Evolutionary conservation across 2,888 invertebrate species (phyloP).

Genomic region (Acanthosepion pharaonis): DNA sequence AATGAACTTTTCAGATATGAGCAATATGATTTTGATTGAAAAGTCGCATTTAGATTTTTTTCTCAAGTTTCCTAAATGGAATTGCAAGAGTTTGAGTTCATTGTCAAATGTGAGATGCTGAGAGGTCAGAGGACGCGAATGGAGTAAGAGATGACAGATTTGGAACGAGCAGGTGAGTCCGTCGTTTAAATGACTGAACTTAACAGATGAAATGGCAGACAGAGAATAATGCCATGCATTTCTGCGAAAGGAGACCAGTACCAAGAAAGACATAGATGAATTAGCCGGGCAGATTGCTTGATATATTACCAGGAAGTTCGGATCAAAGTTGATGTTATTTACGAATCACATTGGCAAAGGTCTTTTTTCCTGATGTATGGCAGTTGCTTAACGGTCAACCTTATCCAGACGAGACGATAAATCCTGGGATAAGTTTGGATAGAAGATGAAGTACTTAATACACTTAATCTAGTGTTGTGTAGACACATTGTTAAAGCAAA

Average conservation of each 20-base stretch:
- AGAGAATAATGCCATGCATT: not conserved
- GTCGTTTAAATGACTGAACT: not conserved
- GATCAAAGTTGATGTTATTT: constrained; percentile 7
- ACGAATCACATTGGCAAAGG: not conserved
- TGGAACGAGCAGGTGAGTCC: not conserved
- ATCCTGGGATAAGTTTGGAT: not conserved
- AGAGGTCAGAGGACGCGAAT: not conserved
- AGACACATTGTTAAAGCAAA: not conserved
- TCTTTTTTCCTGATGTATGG: not conserved
- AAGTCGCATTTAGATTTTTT: not conserved
- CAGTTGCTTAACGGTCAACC: not conserved
- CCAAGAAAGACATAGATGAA: not conserved
- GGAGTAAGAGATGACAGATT: not conserved
- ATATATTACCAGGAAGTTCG: not conserved
- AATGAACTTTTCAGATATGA: not conserved
- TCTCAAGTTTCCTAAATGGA: not conserved
- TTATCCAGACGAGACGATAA: not conserved
- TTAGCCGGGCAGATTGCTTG: not conserved
- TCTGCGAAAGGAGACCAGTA: not conserved
- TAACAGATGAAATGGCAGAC: not conserved
- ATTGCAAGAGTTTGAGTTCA: not conserved
- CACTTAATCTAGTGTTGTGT: not conserved
- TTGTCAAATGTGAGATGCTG: not conserved
- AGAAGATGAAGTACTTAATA: not conserved
- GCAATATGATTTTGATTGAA: not conserved